Evolutionary conservation across 2,888 invertebrate genomes (phyloP).

Genomic region (Ypsolopha scabrella): DNA sequence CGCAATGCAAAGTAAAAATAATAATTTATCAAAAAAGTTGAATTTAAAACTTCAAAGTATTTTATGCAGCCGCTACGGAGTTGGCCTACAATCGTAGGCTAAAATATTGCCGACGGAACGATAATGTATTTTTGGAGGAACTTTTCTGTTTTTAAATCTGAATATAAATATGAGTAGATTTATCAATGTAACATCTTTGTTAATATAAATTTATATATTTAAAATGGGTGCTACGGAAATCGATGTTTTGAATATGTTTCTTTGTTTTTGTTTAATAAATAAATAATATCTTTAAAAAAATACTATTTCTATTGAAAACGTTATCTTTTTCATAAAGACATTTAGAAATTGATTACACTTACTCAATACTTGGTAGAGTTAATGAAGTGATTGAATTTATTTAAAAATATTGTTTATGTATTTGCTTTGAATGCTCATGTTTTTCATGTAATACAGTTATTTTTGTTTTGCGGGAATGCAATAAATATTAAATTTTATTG

Average conservation of each 20-base stretch:
- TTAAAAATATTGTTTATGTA: too few relatives aligned
- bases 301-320: too few relatives aligned
- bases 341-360: too few relatives aligned
- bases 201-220: neutral
- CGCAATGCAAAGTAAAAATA: too few relatives aligned
- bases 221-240: neutral
- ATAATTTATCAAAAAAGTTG: too few relatives aligned
- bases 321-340: too few relatives aligned
- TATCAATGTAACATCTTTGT: too few relatives aligned
- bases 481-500: slow-evolving; percentile 7
- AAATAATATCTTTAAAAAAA: too few relatives aligned
- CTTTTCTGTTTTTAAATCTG: slow-evolving; percentile 23
- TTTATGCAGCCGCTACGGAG: slow-evolving; percentile 5
- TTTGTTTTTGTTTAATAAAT: neutral
- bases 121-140: slow-evolving; percentile 11
- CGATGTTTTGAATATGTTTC: neutral
- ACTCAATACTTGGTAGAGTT: too few relatives aligned
- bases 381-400: too few relatives aligned
- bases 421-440: too few relatives aligned
- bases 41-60: neutral
- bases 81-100: slow-evolving; percentile 40
- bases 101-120: slow-evolving; percentile 55
- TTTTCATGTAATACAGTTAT: too few relatives aligned
- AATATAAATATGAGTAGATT: neutral
- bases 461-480: neutral